Base-by-base conservation (phyloP, 2,113 vertebrate genomes). In the Hemiscyllium ocellatum region DNA sequence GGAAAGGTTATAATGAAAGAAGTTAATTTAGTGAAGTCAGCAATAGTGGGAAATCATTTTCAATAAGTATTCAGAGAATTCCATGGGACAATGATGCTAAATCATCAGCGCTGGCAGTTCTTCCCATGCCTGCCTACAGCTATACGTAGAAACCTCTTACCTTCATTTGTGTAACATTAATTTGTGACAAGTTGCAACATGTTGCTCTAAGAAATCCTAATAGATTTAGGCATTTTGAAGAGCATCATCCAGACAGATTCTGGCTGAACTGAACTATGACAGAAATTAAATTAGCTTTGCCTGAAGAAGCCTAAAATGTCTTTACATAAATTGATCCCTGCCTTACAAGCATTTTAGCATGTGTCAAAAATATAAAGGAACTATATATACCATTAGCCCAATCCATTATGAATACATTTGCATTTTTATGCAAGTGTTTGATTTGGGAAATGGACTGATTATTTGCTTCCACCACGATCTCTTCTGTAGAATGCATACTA, bases 111-210 rank as follows among this genome's bases (percentile, higher is more conserved):
- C 22, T 95, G 94, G 37, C 24, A 52, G 69, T 52, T 5, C 15
- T 13, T 65, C 66, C 47, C 8, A 47, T 95, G 2, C 52, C 22
- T 95, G 94, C 56, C 89, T 61, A 66, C 61, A 66, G 89, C 68
- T 29, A 72, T 95, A 47, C 66, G 47, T 47, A 94, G 37, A 22
- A 69, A 6, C 65, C 91, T 68, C 65, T 94, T 69, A 72, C 66
- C 69, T 70, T 52, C 89, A 83, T 93, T 93, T n/a, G 69, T 95
- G 69, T 17, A 93, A 93, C 33, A 93, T 68, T 95, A 72, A 95
- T 95, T 95, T 95, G 94, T 72, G 94, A 95, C 68, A 72, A 37
- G 69, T 95, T 52, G 94, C 94, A 95, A 95, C 42, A 56, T 72
- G 94, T 95, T 95, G 94, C 94, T 95, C 68, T 72, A 72, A 4